Evolutionary conservation across 1,140 invertebrate genomes (phyloP).

Genomic region (Orchesella cincta): DNA sequence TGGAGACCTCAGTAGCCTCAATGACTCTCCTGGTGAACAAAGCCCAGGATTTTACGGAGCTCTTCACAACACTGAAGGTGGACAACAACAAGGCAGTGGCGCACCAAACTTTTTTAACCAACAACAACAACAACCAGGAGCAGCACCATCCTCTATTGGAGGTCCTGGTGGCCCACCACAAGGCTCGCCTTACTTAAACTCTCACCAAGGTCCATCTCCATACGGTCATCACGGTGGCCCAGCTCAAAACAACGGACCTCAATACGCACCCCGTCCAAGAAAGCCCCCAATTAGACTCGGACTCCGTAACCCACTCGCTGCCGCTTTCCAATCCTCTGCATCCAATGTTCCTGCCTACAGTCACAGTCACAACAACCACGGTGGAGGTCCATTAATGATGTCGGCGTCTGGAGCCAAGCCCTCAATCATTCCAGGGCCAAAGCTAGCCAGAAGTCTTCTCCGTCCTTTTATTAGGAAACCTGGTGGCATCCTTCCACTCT

Average conservation of each 20-base stretch:
- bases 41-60: neutral
- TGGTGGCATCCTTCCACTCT: slow-evolving; percentile 10
- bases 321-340: neutral
- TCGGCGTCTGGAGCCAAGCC: slow-evolving; percentile 26
- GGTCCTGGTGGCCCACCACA: neutral
- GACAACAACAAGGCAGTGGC: neutral
- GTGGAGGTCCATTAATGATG: slow-evolving; percentile 48
- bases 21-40: neutral
- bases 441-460: neutral
- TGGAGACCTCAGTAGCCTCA: neutral
- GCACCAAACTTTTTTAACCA: neutral
- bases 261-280: neutral
- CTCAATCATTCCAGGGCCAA: neutral
- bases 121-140: slow-evolving; percentile 12
- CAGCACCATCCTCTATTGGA: neutral
- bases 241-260: neutral
- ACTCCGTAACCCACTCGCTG: neutral
- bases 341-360: slow-evolving; percentile 28
- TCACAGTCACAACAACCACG: too few relatives aligned
- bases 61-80: neutral
- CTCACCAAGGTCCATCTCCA: neutral
- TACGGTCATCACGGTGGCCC: neutral
- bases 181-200: too few relatives aligned
- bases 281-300: neutral
- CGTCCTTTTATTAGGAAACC: neutral